phyloP scores from a whole-genome alignment of 2,888 invertebrate genomes.

The Agonopterix heracliana region DNA sequence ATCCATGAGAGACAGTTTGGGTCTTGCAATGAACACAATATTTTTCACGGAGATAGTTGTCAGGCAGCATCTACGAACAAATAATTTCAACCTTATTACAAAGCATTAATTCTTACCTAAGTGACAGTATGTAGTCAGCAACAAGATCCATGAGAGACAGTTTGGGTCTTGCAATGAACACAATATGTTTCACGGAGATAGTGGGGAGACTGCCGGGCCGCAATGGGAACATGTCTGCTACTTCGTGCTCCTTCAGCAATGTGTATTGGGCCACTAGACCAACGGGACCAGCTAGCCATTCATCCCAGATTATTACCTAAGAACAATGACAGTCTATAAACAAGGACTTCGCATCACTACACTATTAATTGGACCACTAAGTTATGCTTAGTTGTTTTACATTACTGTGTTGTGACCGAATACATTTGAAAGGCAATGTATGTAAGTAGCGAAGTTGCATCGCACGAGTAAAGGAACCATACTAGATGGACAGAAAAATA shows the following conservation, averaged over 20 bases:
- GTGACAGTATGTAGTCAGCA: conserved; percentile 79
- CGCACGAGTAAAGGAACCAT: too few relatives aligned
- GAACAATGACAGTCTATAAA: too few relatives aligned
- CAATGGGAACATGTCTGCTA: conserved; percentile 88
- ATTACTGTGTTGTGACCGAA: too few relatives aligned
- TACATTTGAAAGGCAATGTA: too few relatives aligned
- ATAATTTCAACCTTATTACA: too few relatives aligned
- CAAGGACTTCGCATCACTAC: too few relatives aligned
- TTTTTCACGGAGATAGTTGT: conserved; percentile 85
- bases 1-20: conserved; percentile 89
- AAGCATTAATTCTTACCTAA: conserved; percentile 33
- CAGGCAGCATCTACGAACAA: conserved; percentile 71
- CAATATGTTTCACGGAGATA: conserved; percentile 86
- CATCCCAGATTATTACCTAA: conserved; percentile 91
- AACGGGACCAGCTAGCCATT: conserved; percentile 89
- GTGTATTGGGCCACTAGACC: conserved; percentile 90
- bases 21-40: conserved; percentile 91
- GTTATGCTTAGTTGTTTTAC: too few relatives aligned
- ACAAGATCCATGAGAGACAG: conserved; percentile 89
- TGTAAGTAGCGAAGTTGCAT: too few relatives aligned
- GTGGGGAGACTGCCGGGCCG: conserved; percentile 81
- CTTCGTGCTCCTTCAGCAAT: conserved; percentile 86
- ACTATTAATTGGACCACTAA: too few relatives aligned
- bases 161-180: conserved; percentile 91
- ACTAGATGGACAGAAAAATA: too few relatives aligned